These are phyloP conservation scores for Scaptomyza graminum DNA, from an alignment of 1,140 invertebrate genomes.

Conservation along the genomic window DNA sequence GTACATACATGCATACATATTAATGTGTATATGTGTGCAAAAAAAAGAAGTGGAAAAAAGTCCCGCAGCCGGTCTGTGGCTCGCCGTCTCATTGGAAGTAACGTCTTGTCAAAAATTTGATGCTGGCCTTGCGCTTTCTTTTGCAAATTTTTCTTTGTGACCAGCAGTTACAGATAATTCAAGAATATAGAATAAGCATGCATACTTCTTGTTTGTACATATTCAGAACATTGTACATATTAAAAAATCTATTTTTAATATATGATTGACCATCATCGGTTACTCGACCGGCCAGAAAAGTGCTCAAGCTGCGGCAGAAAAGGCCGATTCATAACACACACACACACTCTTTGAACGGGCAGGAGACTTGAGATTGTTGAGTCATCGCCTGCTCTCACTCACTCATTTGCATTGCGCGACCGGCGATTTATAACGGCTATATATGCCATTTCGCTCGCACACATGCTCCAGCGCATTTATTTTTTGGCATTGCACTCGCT, in stretches of 20 bases:
- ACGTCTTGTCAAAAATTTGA: constrained; percentile 40
- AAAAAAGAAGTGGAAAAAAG: constrained; percentile 65
- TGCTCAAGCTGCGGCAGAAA: constrained; percentile 49
- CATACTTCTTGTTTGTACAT: constrained; percentile 23
- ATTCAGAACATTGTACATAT: constrained; percentile 41
- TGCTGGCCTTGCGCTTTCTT: constrained; percentile 26
- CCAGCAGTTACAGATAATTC: not conserved
- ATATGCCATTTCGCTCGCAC: constrained; percentile 60
- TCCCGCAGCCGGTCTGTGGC: constrained; percentile 57
- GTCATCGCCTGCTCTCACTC: constrained; percentile 77
- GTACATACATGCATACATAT: constrained; percentile 16
- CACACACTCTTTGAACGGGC: constrained; percentile 24
- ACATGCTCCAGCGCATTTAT: constrained; percentile 51
- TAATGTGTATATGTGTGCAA: constrained; percentile 64
- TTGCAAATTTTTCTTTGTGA: constrained; percentile 8
- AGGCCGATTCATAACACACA: constrained; percentile 72
- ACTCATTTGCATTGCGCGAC: constrained; percentile 72
- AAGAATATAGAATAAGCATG: constrained; percentile 13
- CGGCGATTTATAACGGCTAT: constrained; percentile 73
- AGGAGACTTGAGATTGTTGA: constrained; percentile 60
- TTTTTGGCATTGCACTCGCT: constrained; percentile 55
- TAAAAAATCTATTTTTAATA: constrained; percentile 75
- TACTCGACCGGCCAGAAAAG: constrained; percentile 65
- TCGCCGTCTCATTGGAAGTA: constrained; percentile 36
- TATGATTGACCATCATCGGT: constrained; percentile 61